These are phyloP conservation scores for Tinamus major DNA, from an alignment of 2,797 vertebrate genomes.

Conservation along the genomic window DNA sequence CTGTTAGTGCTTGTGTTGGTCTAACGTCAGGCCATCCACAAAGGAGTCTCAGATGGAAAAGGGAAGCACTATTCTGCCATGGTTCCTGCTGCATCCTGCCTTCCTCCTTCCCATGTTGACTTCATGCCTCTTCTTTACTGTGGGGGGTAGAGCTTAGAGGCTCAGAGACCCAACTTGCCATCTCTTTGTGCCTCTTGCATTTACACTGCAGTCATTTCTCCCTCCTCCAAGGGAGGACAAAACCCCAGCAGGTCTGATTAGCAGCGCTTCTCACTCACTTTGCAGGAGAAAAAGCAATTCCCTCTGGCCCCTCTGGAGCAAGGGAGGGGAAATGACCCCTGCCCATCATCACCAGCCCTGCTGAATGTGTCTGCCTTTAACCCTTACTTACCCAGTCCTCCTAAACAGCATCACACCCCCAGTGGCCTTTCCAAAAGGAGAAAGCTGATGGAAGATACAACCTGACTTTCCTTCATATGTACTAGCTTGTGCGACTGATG, in stretches of 20 bases:
- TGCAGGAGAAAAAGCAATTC: too few species aligned
- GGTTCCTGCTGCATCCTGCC: neutral
- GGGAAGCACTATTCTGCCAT: neutral
- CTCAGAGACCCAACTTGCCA: neutral
- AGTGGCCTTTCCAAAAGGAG: neutral
- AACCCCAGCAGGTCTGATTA: neutral
- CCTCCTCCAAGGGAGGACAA: neutral
- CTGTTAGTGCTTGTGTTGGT: accelerated
- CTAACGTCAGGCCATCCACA: neutral
- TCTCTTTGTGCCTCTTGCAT: neutral
- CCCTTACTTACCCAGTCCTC: neutral
- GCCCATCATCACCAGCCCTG: neutral
- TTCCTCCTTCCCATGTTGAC: neutral
- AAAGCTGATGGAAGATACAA: neutral
- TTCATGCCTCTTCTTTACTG: neutral
- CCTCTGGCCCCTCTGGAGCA: neutral
- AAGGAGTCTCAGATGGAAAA: neutral
- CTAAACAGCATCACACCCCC: too few species aligned
- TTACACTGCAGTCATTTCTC: neutral
- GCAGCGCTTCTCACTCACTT: neutral
- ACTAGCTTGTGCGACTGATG: too few species aligned
- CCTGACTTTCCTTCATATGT: neutral
- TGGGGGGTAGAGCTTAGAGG: too few species aligned
- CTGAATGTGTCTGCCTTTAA: neutral
- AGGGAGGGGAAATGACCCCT: neutral